phyloP scores from a whole-genome alignment of 1,140 invertebrate species.

The Calosoma granatense region DNA sequence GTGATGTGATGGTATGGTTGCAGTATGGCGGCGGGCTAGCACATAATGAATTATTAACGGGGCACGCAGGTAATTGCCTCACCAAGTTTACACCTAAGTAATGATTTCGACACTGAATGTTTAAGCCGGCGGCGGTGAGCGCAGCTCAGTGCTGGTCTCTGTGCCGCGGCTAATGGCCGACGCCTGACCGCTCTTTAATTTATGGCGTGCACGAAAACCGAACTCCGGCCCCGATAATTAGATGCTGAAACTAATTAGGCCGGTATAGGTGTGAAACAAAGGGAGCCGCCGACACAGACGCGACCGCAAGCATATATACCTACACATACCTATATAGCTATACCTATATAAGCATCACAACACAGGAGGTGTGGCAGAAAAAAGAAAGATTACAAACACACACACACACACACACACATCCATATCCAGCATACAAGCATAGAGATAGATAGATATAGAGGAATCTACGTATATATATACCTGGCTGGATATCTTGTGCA shows the following conservation, averaged over 20 bases:
- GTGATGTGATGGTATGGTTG: background rate
- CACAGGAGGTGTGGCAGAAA: background rate
- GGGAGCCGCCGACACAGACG: too few relatives aligned
- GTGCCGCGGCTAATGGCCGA: conserved; percentile 17
- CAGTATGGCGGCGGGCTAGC: background rate
- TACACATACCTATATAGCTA: background rate
- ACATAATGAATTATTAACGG: conserved; percentile 31
- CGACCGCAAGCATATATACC: conserved; percentile 15
- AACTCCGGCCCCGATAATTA: conserved; percentile 30
- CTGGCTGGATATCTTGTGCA: too few relatives aligned
- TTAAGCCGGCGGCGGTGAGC: conserved; percentile 28
- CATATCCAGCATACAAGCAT: too few relatives aligned
- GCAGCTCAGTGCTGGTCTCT: conserved; percentile 12
- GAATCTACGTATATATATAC: too few relatives aligned
- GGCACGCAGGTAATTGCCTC: conserved; percentile 29
- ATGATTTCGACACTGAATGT: conserved; percentile 38
- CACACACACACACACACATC: too few relatives aligned
- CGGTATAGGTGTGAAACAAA: conserved; percentile 34
- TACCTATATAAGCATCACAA: background rate
- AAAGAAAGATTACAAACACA: too few relatives aligned
- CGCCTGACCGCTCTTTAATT: conserved; percentile 24
- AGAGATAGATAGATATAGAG: too few relatives aligned
- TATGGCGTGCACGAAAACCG: conserved; percentile 33
- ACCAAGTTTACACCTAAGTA: conserved; percentile 37
- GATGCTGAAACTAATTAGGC: conserved; percentile 36